Base-by-base conservation (phyloP, 2,888 invertebrate genomes). In the Nipponacmea schrenckii region DNA sequence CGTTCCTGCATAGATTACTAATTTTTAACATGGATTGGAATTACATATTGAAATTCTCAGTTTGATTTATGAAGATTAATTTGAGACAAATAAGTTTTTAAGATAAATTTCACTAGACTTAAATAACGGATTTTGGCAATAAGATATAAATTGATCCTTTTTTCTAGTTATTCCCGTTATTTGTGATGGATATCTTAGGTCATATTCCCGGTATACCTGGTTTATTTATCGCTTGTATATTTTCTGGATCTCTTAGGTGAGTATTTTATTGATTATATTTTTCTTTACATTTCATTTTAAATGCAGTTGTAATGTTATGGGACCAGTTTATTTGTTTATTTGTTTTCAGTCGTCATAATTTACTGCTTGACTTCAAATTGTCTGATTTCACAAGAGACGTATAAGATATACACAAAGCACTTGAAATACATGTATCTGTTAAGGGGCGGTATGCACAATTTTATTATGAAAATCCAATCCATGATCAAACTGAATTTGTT, bases 191-290 rank as follows among this genome's bases (percentile, higher is more conserved):
- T 56, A 24, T 56, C 20, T 56, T 56, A 10, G 56, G 56, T 56
- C 20, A 56, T 20, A 24, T 56, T 20, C 24, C 56, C 20, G 56
- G 56, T 24, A 10, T 56, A 56, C 56, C 56, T 10, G 56, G 56
- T 56, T 10, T 56, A 56, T 56, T 56, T 56, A 24, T 56, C n/a
- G 56, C 56, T 2, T 56, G 56, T 56, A 24, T 56, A 56, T 56
- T 56, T 24, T 24, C 20, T 56, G 56, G 56, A 10, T 20, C 56
- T 56, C 56, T 56, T 12, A 56, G 56, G 56, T 56, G 24, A 86
- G 45, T 69, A 12, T 56, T 56, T 56, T n/a, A 4, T 48, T 48
- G n/a, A 48, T 4, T n/a, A 48, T 3, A 17, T 48, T 14, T 2
- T 48, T 14, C 15, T 7, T 3, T n/a, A 14, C 14, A 14, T 48